phyloP scores from a whole-genome alignment of 2,888 invertebrate genomes.

The Cosmorhoe ocellata region DNA sequence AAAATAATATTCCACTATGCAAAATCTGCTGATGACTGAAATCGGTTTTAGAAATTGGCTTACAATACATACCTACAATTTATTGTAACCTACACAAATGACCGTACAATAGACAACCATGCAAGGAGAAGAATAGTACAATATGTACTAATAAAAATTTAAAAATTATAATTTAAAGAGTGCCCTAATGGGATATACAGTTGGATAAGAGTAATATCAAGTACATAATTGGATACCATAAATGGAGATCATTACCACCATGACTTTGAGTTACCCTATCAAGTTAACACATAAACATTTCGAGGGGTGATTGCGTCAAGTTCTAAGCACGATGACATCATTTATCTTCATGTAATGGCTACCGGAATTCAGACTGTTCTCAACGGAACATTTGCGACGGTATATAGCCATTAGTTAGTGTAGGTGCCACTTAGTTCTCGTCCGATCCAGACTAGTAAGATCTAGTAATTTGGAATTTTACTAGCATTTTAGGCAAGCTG shows the following conservation, averaged over 20 bases:
- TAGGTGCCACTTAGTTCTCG: conserved; percentile 27
- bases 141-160: too few relatives aligned
- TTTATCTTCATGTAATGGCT: conserved; percentile 23
- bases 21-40: too few relatives aligned
- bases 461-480: conserved; percentile 23
- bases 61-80: too few relatives aligned
- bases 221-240: too few relatives aligned
- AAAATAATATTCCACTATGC: too few relatives aligned
- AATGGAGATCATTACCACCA: not conserved
- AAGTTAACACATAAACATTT: conserved; percentile 21
- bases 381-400: conserved; percentile 27
- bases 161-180: too few relatives aligned
- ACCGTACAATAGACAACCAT: too few relatives aligned
- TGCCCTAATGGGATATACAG: too few relatives aligned
- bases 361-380: conserved; percentile 26
- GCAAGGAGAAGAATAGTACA: too few relatives aligned
- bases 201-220: too few relatives aligned
- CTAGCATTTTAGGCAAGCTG: conserved; percentile 18
- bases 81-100: too few relatives aligned
- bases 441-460: conserved; percentile 13
- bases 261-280: conserved; percentile 2
- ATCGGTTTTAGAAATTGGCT: too few relatives aligned
- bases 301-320: conserved; percentile 17
- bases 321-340: conserved; percentile 22
- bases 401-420: conserved; percentile 27